Percentiles rank a stretch among this genome's conserved stretches.
Conservation (phyloP, 2,888 invertebrate species). For the Aphodius granarius region DNA sequence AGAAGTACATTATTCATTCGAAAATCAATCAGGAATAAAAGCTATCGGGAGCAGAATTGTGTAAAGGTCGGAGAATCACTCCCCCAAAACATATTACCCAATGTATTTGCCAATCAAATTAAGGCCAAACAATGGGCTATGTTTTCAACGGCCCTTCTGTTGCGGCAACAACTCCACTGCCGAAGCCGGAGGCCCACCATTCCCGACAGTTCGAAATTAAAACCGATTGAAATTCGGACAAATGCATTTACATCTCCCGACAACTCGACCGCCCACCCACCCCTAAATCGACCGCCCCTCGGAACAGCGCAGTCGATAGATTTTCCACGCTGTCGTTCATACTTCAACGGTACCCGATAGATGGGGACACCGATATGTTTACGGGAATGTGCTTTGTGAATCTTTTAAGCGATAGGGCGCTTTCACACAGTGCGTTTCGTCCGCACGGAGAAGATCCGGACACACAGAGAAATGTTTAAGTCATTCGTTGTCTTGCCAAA, state of each 20-base stretch:
- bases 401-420: too few species aligned
- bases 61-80: too few species aligned
- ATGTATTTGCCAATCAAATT: neutral
- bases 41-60: too few species aligned
- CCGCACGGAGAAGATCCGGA: too few species aligned
- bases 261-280: neutral
- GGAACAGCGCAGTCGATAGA: neutral
- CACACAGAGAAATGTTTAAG: too few species aligned
- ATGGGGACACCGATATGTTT: neutral
- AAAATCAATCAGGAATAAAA: too few species aligned
- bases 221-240: neutral
- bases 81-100: neutral
- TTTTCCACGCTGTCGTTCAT: neutral
- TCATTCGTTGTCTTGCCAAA: too few species aligned
- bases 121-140: neutral
- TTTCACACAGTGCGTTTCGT: too few species aligned
- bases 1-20: too few species aligned
- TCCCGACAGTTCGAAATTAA: neutral
- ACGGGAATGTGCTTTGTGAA: too few species aligned
- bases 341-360: neutral
- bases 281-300: neutral
- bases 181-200: too few species aligned
- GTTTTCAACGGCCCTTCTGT: neutral
- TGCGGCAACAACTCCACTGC: neutral
- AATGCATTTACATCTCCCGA: neutral